Conservation (phyloP, 2,113 vertebrate species). For the Gasterosteus nipponicus region DNA sequence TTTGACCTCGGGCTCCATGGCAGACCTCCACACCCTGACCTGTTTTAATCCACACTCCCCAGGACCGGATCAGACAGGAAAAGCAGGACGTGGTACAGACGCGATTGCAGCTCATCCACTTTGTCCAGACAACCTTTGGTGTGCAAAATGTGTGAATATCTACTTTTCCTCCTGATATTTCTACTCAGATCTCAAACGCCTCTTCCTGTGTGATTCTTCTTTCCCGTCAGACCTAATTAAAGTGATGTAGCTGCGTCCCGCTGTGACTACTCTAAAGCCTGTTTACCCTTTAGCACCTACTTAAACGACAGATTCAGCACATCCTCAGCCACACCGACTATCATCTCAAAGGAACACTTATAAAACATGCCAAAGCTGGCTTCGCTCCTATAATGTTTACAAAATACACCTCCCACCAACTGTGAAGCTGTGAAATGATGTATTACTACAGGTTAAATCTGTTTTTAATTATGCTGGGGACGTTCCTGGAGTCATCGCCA, state of each 20-base stretch:
- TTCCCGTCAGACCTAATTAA: conserved; percentile 14
- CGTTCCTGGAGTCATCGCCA: not conserved
- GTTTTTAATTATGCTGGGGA: not conserved
- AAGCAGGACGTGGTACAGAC: conserved; percentile 16
- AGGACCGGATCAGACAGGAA: conserved; percentile 60
- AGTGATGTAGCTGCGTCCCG: conserved; percentile 13
- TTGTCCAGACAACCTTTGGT: not conserved
- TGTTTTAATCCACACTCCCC: conserved; percentile 73
- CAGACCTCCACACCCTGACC: conserved; percentile 74
- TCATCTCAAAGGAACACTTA: not conserved
- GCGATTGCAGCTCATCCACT: not conserved
- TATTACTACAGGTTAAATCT: not conserved
- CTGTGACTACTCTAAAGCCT: conserved; percentile 22
- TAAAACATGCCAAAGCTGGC: not conserved
- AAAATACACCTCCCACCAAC: not conserved
- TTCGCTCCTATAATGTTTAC: too few relatives aligned
- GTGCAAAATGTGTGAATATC: not conserved
- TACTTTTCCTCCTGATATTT: not conserved
- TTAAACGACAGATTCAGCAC: conserved; percentile 6
- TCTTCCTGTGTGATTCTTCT: not conserved
- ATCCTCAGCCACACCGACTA: not conserved
- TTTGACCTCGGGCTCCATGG: conserved; percentile 70
- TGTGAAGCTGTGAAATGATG: not conserved
- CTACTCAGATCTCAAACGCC: not conserved
- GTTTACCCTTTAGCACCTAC: conserved; percentile 31